phyloP scores from a whole-genome alignment of 2,113 vertebrate genomes.

The Psettodes erumei region DNA sequence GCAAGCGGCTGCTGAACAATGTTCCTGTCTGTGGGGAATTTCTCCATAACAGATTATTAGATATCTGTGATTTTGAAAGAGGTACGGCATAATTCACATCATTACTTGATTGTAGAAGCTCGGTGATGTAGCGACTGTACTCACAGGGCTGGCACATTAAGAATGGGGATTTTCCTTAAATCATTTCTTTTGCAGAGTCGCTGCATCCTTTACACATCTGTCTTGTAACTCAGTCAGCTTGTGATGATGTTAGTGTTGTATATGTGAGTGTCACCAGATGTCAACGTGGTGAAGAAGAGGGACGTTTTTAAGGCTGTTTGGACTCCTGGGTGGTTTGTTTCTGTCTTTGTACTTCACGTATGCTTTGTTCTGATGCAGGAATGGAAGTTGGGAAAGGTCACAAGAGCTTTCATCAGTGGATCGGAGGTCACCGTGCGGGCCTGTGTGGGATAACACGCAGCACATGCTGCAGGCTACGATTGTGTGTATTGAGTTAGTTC shows the following conservation, averaged over 20 bases:
- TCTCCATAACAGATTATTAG: no score
- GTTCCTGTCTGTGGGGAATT: constrained; percentile 26
- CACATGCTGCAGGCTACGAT: constrained; percentile 54
- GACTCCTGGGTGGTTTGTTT: neutral
- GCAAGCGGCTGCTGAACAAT: constrained; percentile 38
- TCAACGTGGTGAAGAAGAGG: neutral
- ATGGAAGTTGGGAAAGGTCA: constrained; percentile 1
- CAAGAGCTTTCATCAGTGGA: constrained; percentile 5
- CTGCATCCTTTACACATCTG: no score
- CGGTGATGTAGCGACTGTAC: no score
- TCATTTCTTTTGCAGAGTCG: no score
- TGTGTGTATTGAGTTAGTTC: constrained; percentile 55
- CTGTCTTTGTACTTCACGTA: neutral
- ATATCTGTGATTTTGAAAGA: no score
- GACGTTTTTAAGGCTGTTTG: neutral
- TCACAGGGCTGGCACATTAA: no score
- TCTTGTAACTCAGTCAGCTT: neutral
- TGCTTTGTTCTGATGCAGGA: neutral
- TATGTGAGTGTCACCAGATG: constrained; percentile 41
- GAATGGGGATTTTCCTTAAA: no score
- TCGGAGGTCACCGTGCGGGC: neutral
- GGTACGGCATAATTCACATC: no score
- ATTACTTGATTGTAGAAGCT: no score
- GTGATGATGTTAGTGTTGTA: neutral
- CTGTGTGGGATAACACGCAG: constrained; percentile 51